Evolutionary conservation across 2,797 vertebrate species (phyloP).

Genomic region (Chelonia mydas): DNA sequence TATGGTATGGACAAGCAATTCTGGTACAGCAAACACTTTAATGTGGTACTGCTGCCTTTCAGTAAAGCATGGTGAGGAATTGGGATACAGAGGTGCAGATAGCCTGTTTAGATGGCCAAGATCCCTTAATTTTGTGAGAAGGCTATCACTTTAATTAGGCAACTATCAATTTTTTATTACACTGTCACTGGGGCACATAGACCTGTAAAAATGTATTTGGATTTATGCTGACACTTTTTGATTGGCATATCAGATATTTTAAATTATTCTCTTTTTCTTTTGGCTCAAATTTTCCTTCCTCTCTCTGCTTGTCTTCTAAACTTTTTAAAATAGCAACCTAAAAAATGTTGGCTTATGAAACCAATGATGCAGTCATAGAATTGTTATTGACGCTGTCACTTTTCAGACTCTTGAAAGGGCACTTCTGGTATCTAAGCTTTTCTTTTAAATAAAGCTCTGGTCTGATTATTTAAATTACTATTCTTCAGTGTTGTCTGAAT

Average conservation of each 20-base stretch:
- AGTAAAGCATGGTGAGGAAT: not conserved
- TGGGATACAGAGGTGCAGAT: not conserved
- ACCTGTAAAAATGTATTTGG: not conserved
- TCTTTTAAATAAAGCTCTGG: not conserved
- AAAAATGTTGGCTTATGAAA: not conserved
- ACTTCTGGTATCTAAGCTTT: not conserved
- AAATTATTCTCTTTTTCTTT: not conserved
- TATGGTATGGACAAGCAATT: not conserved
- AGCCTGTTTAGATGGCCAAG: not conserved
- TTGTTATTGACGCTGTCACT: not conserved
- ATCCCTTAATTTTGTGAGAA: not conserved
- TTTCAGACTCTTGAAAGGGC: not conserved
- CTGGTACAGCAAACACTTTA: not conserved
- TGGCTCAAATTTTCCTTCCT: not conserved
- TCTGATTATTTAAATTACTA: not conserved
- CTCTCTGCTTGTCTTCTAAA: rapidly evolving
- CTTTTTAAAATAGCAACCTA: not conserved
- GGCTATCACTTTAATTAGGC: not conserved
- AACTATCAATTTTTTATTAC: not conserved
- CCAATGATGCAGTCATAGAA: rapidly evolving
- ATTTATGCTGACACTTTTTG: not conserved
- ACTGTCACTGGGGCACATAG: not conserved
- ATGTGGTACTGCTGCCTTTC: not conserved
- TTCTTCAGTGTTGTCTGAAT: not conserved
- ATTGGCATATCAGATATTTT: not conserved